phyloP scores from a whole-genome alignment of 2,888 invertebrate genomes.

The Pandemis corylana region DNA sequence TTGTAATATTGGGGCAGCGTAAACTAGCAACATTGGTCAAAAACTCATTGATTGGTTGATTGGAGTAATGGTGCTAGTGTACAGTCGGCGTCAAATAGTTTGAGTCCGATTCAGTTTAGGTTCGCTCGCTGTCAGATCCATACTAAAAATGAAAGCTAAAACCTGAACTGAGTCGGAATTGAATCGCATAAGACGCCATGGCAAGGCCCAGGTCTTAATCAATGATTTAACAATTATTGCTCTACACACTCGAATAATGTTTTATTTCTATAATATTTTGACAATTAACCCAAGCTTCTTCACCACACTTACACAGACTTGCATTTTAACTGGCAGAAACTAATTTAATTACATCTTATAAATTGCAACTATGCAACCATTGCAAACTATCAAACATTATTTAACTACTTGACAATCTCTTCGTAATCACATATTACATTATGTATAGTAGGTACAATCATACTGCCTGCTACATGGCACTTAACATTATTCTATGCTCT shows the following conservation, averaged over 20 bases:
- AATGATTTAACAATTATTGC: neutral
- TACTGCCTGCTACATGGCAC: conserved; percentile 28
- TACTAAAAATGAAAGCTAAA: no score
- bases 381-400: conserved; percentile 13
- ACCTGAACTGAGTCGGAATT: no score
- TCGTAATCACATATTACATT: conserved; percentile 18
- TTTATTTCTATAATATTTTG: neutral
- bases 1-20: no score
- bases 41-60: no score
- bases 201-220: neutral
- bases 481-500: conserved; percentile 4
- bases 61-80: no score
- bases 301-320: neutral
- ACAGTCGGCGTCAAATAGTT: no score
- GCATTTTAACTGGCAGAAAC: conserved; percentile 2
- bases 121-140: no score
- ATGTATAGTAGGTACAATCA: conserved; percentile 9
- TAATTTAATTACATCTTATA: neutral
- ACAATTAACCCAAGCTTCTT: neutral
- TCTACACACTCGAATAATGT: neutral
- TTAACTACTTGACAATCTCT: conserved; percentile 16
- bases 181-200: no score
- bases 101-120: no score
- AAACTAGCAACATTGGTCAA: no score
- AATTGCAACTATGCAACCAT: conserved; percentile 10